Conservation (phyloP, 2,113 vertebrate genomes). For the Capra hircus region DNA sequence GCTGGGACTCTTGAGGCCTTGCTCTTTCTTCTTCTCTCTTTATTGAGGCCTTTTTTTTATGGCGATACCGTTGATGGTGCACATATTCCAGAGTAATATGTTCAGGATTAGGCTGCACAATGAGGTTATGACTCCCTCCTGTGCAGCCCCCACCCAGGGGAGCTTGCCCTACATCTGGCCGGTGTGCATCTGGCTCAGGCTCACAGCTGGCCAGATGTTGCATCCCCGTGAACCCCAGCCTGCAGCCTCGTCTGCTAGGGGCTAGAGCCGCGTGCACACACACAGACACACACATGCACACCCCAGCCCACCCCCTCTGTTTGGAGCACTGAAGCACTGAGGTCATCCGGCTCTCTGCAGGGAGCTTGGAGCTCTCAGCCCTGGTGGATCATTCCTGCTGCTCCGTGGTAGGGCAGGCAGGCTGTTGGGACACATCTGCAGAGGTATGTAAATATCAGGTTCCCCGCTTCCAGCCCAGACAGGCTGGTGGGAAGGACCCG, state of each 20-base stretch:
- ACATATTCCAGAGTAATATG: constrained; percentile 67
- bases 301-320: not conserved
- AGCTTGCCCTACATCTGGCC: constrained; percentile 70
- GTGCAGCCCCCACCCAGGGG: constrained; percentile 54
- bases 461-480: constrained; percentile 54
- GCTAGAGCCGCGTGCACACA: not conserved
- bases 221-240: constrained; percentile 40
- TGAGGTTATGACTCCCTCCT: constrained; percentile 67
- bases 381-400: constrained; percentile 6
- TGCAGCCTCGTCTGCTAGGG: constrained; percentile 9
- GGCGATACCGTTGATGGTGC: constrained; percentile 10
- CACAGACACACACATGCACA: not conserved
- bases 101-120: constrained; percentile 64
- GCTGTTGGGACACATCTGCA: constrained; percentile 51
- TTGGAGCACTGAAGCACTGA: constrained; percentile 29
- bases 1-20: not conserved
- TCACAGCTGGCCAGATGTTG: constrained; percentile 68
- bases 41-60: constrained; percentile 19
- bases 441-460: constrained; percentile 62
- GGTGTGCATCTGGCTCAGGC: constrained; percentile 59
- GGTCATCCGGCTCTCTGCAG: constrained; percentile 45
- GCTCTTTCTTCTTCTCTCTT: constrained; percentile 46
- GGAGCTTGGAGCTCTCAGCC: not conserved
- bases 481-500: constrained; percentile 34
- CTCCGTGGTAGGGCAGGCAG: constrained; percentile 25